A percentile compares a stretch with the other conserved stretches of the same genome.
Conservation (phyloP, 2,797 vertebrate species). For the Scomberomorus guttatus region DNA sequence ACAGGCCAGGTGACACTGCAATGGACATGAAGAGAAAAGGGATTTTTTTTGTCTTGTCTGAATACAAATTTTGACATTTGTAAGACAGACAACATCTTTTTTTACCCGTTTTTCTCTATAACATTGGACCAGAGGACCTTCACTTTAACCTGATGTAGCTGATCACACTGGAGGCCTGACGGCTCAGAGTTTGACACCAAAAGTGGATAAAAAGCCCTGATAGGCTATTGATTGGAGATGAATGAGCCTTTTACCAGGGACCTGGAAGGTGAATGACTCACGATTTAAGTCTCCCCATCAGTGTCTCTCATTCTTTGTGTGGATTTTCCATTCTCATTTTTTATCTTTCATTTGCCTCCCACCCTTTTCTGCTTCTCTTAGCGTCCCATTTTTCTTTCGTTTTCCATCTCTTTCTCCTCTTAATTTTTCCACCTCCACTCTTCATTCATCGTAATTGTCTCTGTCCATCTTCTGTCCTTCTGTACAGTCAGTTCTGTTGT, state of each 20-base stretch:
- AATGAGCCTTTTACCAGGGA: conserved; percentile 40
- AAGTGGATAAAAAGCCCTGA: conserved; percentile 48
- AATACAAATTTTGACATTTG: background rate
- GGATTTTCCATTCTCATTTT: background rate
- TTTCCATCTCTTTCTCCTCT: background rate
- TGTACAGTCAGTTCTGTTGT: background rate
- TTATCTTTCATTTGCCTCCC: background rate
- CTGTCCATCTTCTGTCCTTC: conserved; percentile 44
- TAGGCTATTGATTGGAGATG: conserved; percentile 51
- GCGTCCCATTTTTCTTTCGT: conserved; percentile 8
- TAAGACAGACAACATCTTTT: background rate
- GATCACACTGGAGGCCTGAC: conserved; percentile 41
- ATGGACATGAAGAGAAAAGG: background rate
- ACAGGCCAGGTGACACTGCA: background rate
- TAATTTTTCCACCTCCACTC: background rate
- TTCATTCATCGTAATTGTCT: conserved; percentile 14
- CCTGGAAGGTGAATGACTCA: conserved; percentile 47
- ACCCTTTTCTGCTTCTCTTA: background rate
- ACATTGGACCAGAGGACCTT: conserved; percentile 1
- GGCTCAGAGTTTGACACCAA: conserved; percentile 35
- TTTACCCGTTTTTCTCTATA: background rate
- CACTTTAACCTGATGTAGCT: conserved; percentile 25
- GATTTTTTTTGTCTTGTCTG: background rate
- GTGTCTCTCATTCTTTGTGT: conserved; percentile 7
- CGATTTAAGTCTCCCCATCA: conserved; percentile 18